phyloP scores from a whole-genome alignment of 1,140 invertebrate genomes.

The Gonioctena quinquepunctata region DNA sequence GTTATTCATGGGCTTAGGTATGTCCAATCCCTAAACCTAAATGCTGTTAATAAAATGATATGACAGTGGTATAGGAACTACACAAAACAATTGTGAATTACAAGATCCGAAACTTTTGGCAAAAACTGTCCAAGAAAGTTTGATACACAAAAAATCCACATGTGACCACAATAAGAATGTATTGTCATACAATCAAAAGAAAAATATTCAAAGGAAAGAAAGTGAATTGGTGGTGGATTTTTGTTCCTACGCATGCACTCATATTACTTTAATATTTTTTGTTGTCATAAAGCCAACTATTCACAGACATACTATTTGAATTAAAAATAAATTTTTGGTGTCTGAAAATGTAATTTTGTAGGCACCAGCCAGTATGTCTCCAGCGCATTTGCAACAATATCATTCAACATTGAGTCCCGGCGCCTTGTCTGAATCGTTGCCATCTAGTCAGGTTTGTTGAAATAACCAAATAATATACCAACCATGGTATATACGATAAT shows the following conservation, averaged over 20 bases:
- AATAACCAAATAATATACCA: conserved; percentile 12
- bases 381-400: conserved; percentile 81
- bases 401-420: conserved; percentile 68
- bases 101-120: too few relatives aligned
- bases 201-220: too few relatives aligned
- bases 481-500: not conserved
- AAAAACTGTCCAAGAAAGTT: too few relatives aligned
- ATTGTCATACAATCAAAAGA: too few relatives aligned
- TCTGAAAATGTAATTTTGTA: conserved; percentile 57
- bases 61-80: too few relatives aligned
- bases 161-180: too few relatives aligned
- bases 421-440: conserved; percentile 75
- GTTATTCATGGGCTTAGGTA: too few relatives aligned
- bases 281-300: conserved; percentile 31
- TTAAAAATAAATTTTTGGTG: not conserved
- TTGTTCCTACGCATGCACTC: conserved; percentile 21
- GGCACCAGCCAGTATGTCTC: conserved; percentile 88
- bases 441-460: conserved; percentile 75
- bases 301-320: not conserved
- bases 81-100: too few relatives aligned
- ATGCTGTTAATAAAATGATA: too few relatives aligned
- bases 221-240: conserved; percentile 20
- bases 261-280: conserved; percentile 14
- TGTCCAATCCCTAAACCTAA: too few relatives aligned
- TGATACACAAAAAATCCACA: too few relatives aligned